Base-by-base conservation (phyloP, 2,888 invertebrate genomes). In the Brenthis hecate region DNA sequence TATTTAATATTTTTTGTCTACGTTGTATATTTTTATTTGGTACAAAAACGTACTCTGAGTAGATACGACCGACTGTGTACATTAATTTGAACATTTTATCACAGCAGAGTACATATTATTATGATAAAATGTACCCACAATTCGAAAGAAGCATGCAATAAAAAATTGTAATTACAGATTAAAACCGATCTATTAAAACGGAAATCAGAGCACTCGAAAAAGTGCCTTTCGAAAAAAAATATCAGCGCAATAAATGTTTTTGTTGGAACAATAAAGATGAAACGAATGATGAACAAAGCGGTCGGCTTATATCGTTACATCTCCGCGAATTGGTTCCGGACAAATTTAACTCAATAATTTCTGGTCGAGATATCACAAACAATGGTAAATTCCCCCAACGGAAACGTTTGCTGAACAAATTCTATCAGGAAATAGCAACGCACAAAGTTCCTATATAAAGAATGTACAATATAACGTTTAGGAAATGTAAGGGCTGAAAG, bases 291-390 rank as follows among this genome's bases (percentile, higher is more conserved):
- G 66, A 56, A 74, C 68, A 71, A 73, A 73, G 71, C 69, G 71
- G 66, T 56, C 72, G 71, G 72, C 68, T 72, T 69, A 71, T 73
- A 73, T 70, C 73, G 69, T 68, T 69, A 72, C 70, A 75, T 75
- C 76, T 74, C 73, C 60, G 72, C 73, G 74, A 77, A 78, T 76
- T 75, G 76, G 72, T 61, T 72, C 70, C 75, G 75, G 74, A 70
- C 67, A 72, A 74, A 75, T 78, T 80, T 79, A 77, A 78, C 75
- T 79, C 81, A 79, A 81, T 81, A 79, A 81, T 81, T 82, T 81
- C 81, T 81, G 80, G 81, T 76, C 78, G 79, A 81, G 76, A 78
- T 81, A 81, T 80, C 81, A 80, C 80, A 81, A 80, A 82, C 82
- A 81, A 80, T 76, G 75, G 76, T 68, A 74, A 72, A 71, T 74